Percentiles rank a stretch among this genome's conserved stretches.
Conservation (phyloP, 2,888 invertebrate species). For the Pristionchus exspectatus region DNA sequence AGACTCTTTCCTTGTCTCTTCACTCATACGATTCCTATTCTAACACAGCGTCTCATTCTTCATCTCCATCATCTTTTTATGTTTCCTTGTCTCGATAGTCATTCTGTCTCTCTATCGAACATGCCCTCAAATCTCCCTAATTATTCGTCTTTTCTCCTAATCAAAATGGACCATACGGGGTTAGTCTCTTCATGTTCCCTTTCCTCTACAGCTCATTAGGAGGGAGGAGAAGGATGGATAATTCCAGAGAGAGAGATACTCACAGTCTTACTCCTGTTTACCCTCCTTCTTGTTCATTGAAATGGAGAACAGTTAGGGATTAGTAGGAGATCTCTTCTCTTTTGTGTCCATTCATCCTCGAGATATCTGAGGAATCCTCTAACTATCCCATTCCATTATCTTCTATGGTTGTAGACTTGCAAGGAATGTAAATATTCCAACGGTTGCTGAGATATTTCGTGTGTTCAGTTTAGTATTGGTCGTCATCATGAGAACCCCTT, state of each 20-base stretch:
- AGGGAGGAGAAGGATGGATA: not conserved
- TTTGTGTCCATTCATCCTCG: not conserved
- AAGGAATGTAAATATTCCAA: too few relatives aligned
- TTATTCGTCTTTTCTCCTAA: not conserved
- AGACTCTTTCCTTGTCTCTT: not conserved
- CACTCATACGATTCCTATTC: not conserved
- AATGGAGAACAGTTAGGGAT: not conserved
- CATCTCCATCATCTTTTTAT: not conserved
- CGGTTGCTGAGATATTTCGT: too few relatives aligned
- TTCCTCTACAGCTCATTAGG: conserved; percentile 30
- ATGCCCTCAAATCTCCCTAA: not conserved
- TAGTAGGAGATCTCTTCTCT: not conserved
- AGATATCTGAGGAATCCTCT: too few relatives aligned
- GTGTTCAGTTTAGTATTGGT: not conserved
- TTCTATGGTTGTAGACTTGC: too few relatives aligned
- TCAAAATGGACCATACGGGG: conserved; percentile 19
- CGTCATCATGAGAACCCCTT: not conserved
- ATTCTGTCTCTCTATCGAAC: not conserved
- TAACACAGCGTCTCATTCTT: not conserved
- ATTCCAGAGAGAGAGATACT: conserved; percentile 10
- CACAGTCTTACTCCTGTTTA: conserved; percentile 15
- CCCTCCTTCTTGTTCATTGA: not conserved
- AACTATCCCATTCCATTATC: too few relatives aligned
- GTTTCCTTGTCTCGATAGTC: not conserved
- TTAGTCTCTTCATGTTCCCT: conserved; percentile 2